A percentile compares a stretch with the other conserved stretches of the same genome.
Conservation (phyloP, 2,888 invertebrate species). For the Euplagia quadripunctaria region DNA sequence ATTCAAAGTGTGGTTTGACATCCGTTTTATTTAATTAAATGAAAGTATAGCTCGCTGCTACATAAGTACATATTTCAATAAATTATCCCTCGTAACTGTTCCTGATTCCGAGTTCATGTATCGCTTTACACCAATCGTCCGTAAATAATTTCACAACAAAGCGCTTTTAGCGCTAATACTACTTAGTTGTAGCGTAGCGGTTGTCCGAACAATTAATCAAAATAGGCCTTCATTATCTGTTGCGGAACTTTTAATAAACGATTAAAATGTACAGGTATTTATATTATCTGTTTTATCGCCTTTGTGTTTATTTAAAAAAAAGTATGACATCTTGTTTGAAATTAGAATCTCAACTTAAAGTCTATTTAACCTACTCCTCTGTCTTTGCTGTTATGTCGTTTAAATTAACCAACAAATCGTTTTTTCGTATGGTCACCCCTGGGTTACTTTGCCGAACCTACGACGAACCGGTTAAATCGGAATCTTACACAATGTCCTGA, state of each 20-base stretch:
- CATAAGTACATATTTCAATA: background rate
- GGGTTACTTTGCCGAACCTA: too few species aligned
- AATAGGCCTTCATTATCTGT: conserved; percentile 1
- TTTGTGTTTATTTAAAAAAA: too few species aligned
- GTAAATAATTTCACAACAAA: conserved; percentile 15
- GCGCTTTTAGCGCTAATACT: conserved; percentile 2
- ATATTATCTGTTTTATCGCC: background rate
- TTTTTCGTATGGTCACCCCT: too few species aligned
- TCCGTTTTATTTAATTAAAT: background rate
- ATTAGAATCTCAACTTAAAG: too few species aligned
- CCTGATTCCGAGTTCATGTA: background rate
- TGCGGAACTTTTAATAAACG: conserved; percentile 7
- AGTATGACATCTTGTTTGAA: too few species aligned
- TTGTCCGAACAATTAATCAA: conserved; percentile 15
- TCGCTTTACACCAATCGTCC: conserved; percentile 2
- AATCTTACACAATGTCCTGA: too few species aligned
- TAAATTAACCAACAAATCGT: too few species aligned
- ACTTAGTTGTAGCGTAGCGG: background rate
- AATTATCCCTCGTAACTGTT: background rate
- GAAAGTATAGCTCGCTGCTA: conserved; percentile 4
- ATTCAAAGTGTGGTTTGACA: background rate
- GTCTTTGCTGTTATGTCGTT: too few species aligned
- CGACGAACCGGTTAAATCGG: too few species aligned
- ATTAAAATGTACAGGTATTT: background rate
- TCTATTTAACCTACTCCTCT: too few species aligned